These are phyloP conservation scores for Dicyrtomina minuta DNA, from an alignment of 2,888 invertebrate species.

Conservation along the genomic window DNA sequence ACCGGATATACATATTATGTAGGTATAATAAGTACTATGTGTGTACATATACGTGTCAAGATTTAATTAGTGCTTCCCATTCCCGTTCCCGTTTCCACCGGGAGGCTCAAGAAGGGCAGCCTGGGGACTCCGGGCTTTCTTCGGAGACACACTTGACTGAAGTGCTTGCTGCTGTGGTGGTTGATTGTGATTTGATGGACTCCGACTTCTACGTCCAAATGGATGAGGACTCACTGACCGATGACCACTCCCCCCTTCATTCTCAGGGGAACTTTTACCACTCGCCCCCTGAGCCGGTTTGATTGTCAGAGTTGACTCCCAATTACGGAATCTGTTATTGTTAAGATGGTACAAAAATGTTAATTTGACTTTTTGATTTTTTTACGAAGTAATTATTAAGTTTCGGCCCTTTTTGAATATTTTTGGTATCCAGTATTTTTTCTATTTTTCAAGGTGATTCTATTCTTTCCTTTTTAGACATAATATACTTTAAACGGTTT, in stretches of 20 bases:
- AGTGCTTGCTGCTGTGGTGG: too few species aligned
- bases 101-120: conserved; percentile 13
- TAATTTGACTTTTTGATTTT: background rate
- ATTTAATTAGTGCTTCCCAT: background rate
- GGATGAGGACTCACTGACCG: conserved; percentile 45
- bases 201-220: conserved; percentile 35
- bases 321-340: conserved; percentile 48
- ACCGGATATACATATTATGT: background rate
- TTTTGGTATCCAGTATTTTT: too few species aligned
- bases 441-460: too few species aligned
- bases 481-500: too few species aligned
- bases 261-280: conserved; percentile 45
- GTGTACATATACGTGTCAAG: background rate
- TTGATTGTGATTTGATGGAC: too few species aligned
- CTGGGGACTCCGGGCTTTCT: too few species aligned
- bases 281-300: conserved; percentile 39
- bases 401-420: background rate
- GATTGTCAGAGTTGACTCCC: conserved; percentile 49
- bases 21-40: background rate
- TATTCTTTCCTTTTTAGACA: too few species aligned
- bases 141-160: conserved; percentile 40
- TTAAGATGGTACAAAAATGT: too few species aligned
- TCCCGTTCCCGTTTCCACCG: background rate
- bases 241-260: conserved; percentile 31
- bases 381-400: background rate